A percentile compares a stretch with the other conserved stretches of the same genome.
These are phyloP conservation scores for Neoarius graeffei DNA, from an alignment of 2,113 vertebrate genomes.

Conservation along the genomic window DNA sequence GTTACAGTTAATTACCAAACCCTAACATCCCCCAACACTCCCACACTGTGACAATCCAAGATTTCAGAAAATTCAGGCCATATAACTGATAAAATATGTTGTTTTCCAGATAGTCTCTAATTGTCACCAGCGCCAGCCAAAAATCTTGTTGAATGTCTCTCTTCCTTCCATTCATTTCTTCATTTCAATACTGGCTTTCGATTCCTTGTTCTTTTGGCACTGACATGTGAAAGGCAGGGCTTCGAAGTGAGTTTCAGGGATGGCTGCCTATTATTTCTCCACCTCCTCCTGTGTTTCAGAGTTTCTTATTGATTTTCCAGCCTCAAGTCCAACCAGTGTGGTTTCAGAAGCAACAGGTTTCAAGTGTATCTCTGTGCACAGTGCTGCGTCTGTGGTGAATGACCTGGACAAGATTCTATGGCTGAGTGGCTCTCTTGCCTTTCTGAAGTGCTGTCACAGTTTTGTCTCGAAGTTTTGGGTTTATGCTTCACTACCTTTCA, in stretches of 20 bases:
- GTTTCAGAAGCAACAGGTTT: conserved; percentile 32
- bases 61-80: background rate
- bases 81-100: conserved; percentile 15
- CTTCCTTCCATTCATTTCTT: conserved; percentile 9
- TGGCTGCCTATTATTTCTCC: conserved; percentile 46
- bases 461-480: background rate
- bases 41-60: background rate
- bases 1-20: background rate
- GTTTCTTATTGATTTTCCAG: conserved; percentile 48
- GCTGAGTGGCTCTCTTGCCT: conserved; percentile 10
- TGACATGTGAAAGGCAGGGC: conserved; percentile 9
- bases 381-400: conserved; percentile 54
- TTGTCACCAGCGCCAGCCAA: background rate
- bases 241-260: conserved; percentile 41
- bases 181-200: conserved; percentile 19
- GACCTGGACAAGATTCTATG: background rate
- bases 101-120: background rate
- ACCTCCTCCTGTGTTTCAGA: conserved; percentile 24
- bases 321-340: conserved; percentile 28
- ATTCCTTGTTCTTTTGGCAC: conserved; percentile 10
- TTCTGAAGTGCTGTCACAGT: conserved; percentile 4
- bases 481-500: conserved; percentile 26
- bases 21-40: background rate
- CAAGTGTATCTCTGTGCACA: conserved; percentile 6
- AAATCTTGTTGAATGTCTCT: conserved; percentile 31